Conservation (phyloP, 1,140 invertebrate species). For the Drosophila watanabei region DNA sequence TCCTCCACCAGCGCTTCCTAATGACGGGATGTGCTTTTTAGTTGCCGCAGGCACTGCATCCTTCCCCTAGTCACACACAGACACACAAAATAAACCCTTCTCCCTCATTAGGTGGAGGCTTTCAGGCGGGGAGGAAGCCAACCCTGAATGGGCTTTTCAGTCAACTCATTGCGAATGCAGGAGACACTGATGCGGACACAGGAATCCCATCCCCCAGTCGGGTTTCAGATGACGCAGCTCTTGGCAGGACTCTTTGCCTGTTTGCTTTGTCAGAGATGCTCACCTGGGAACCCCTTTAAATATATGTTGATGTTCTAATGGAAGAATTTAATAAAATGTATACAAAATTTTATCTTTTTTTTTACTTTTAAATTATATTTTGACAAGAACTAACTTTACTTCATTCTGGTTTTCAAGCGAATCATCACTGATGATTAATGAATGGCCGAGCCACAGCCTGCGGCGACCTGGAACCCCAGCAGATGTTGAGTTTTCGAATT, state of each 20-base stretch:
- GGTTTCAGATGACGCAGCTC: constrained; percentile 25
- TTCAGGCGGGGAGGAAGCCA: constrained; percentile 18
- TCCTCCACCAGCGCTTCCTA: constrained; percentile 17
- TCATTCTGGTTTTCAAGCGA: not conserved
- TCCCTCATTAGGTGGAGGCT: constrained; percentile 18
- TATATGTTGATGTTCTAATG: not conserved
- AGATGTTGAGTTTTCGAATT: constrained; percentile 35
- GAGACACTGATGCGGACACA: constrained; percentile 29
- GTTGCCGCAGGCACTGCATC: constrained; percentile 45
- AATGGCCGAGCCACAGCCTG: constrained; percentile 36
- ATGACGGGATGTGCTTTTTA: constrained; percentile 66
- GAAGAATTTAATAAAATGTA: not conserved
- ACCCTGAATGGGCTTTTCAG: constrained; percentile 50
- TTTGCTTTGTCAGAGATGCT: constrained; percentile 22
- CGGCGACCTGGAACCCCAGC: constrained; percentile 18
- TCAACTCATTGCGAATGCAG: constrained; percentile 39
- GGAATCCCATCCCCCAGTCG: constrained; percentile 24
- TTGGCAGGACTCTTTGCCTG: constrained; percentile 8
- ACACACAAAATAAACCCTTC: constrained; percentile 8
- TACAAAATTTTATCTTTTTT: not conserved
- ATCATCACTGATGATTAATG: constrained; percentile 52
- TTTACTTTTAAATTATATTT: not conserved
- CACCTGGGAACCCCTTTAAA: not conserved
- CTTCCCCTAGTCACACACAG: constrained; percentile 13
- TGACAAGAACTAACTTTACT: not conserved